Evolutionary conservation across 1,140 invertebrate species (phyloP), one percentile per base, ranked within the genome.

Genomic region (Neomicropteryx cornuta): DNA sequence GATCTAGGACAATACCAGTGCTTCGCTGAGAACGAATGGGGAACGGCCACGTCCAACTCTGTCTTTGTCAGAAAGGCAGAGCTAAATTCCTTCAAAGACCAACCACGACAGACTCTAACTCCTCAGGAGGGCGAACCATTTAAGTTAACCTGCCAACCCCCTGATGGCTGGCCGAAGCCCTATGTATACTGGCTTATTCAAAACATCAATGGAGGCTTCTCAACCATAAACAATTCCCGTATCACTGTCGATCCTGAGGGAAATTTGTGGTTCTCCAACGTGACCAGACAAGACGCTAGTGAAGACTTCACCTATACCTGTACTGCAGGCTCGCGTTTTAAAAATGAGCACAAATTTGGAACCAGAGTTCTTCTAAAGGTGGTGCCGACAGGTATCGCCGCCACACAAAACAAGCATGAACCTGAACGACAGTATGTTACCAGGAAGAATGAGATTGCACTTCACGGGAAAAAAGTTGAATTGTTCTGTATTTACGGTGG

Each of bases 1-100:
- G 94, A 97, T 65, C 70, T 94, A 19, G 91, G 93, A 20, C 85
- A 96, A 48, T 99, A 98, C 63, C 94, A 98, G 57, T 99, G 96
- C 66, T 92, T 94, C 60, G 95, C 95, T 1, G 75, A 80, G 49
- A 99, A 99, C 56, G 83, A 89, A 50, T 91, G 90, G 73, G 96
- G 96, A 30, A 86, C 76, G 3, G 90, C 92, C 10, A 90, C 90
- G 0, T 93, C 90, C 1, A 95, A 96, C 60, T 89, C 88, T 0
- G 90, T 97, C 6, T 92, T 91, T 52, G 84, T 97, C 10, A 71
- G 91, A n/a, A 92, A 94, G 63, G 88, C 93, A 3, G 90, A 94
- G 59, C 65, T 95, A 38, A 92, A 92, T 59, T 84, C 84, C 0
- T 94, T 95, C 64, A 89, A 90, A 56, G 85, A 88, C 49, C 77